Evolutionary conservation across 1,140 invertebrate species (phyloP), one percentile per base, ranked within the genome.

Genomic region (Phenacoccus solenopsis): DNA sequence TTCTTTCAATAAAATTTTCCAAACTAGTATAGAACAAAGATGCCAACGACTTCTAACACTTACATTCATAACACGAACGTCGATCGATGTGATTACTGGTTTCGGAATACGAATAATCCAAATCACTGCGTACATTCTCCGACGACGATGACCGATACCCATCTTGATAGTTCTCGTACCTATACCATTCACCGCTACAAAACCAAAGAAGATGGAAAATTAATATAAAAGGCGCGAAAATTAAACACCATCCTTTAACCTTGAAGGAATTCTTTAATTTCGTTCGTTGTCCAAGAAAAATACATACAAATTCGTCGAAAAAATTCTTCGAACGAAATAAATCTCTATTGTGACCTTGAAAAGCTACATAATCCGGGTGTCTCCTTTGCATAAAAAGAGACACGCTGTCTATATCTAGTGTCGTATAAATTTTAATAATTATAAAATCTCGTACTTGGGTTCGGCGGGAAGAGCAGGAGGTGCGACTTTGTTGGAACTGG

Each of bases 91-190:
- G 59, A 64, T 64, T 64, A 25, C 59, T 64, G 13, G 59, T 27
- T 16, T 64, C 59, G 7, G 59, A 64, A 64, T 64, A 64, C 59
- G 59, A 64, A 64, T 64, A 64, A 64, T 64, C 59, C 59, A 64
- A 64, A 64, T 64, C 59, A 16, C 59, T 64, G 25, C 59, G 59
- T 10, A 64, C 25, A 20, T 64, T 64, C 22, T 64, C 59, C 5
- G 59, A 64, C 21, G 59, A 64, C 59, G 59, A 64, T 27, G 59
- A 64, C 25, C 59, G 2, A 24, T 64, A 64, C 25, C 59, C 59
- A 64, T 64, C 59, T 27, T 64, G 59, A 64, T 64, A 64, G 20
- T 27, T 64, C 2, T 24, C 25, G 59, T 64, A 64, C 25, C 59
- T 64, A 16, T 64, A 64, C 59, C 59, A 64, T 9, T 64, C 59